Conservation (phyloP, 2,888 invertebrate species). For the Pinctada fucata region DNA sequence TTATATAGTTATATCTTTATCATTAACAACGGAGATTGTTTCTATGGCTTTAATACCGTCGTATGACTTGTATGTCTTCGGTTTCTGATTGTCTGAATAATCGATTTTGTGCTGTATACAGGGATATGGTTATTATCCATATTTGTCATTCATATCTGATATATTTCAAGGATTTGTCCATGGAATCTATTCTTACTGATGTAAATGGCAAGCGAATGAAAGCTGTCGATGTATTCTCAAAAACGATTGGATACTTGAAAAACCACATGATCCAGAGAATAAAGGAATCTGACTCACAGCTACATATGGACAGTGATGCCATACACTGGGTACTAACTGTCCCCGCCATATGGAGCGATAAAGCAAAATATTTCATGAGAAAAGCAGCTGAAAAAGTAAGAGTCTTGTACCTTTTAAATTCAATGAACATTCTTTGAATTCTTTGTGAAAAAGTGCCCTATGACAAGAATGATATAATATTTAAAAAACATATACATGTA, state of each 20-base stretch:
- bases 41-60: no score
- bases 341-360: conserved; percentile 40
- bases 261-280: conserved; percentile 27
- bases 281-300: conserved; percentile 20
- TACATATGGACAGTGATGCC: conserved; percentile 6
- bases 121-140: no score
- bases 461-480: no score
- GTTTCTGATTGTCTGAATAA: no score
- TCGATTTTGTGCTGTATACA: no score
- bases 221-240: conserved; percentile 32
- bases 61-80: no score
- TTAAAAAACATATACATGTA: no score
- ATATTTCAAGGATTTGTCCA: conserved; percentile 7
- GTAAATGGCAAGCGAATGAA: conserved; percentile 25
- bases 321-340: conserved; percentile 40
- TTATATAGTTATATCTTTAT: no score
- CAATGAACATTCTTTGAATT: no score
- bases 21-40: no score
- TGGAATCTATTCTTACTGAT: conserved; percentile 22
- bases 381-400: conserved; percentile 37
- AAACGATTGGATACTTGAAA: conserved; percentile 27
- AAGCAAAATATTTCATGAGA: conserved; percentile 40
- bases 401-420: background rate
- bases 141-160: no score
- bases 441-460: no score